Evolutionary conservation across 64 coral and sea anemone species (phyloP), one percentile per base, ranked within the genome.

Genomic region (Montipora cactus): DNA sequence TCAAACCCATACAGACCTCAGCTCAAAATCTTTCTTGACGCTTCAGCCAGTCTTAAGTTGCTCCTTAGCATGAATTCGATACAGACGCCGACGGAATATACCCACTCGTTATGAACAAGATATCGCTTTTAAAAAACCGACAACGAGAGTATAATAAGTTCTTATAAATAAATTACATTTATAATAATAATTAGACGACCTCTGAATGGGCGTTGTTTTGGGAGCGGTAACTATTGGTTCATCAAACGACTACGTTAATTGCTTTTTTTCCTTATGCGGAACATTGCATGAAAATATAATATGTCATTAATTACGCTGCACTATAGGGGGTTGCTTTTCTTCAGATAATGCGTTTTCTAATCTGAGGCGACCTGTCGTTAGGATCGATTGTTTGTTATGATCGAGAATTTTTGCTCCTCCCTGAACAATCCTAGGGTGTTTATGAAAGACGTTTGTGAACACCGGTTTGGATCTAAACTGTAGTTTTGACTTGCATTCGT

Each of bases 121-220:
- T 21, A 72, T 12, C 45, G 82, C 66, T 8, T 9, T 51, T 47
- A n/a, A 44, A 50, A 71, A 86, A 44, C 16, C 15, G 13, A 21
- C 44, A 72, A 71, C 44, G 22, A 86, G 11, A 19, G 45, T 86
- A 71, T 51, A 86, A 71, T 86, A 69, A 45, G 37, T 20, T 86
- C 66, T 69, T 70, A n/a, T 48, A 49, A 16, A 51, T 19, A 71
- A 86, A 86, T 9, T 5, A 49, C 23, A 3, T 37, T 37, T 37
- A 11, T 47, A 8, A 46, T 7, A 47, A 86, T 86, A 71, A 86
- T 14, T 23, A 50, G 44, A 8, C 19, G 37, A 18, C 8, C 62
- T 84, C 59, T 47, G 0, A 49, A 8, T 8, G 16, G 5, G 44
- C 19, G 66, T 49, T 86, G 64, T 86, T 51, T 49, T 19, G 44